These are phyloP conservation scores for Drosophila ananassae DNA, from an alignment of 1,140 invertebrate genomes.

Conservation along the genomic window DNA sequence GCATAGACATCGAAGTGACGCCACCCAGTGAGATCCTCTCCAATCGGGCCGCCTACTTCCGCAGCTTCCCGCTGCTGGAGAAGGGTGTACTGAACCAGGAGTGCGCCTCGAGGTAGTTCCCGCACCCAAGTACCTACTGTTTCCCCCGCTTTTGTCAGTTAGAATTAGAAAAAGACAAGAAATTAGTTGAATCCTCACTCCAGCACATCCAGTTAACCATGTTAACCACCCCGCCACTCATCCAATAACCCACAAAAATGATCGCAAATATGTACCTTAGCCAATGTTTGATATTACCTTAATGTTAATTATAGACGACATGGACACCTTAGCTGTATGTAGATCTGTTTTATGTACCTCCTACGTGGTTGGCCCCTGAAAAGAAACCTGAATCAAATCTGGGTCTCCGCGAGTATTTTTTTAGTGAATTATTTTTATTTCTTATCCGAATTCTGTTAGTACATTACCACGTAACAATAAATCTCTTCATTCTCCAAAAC, in stretches of 20 bases:
- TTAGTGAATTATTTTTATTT: constrained; percentile 25
- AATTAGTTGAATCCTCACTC: not conserved
- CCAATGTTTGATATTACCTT: constrained; percentile 47
- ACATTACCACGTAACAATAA: constrained; percentile 47
- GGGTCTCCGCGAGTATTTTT: constrained; percentile 7
- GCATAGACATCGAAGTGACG: constrained; percentile 91
- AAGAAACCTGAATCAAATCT: constrained; percentile 6
- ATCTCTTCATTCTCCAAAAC: constrained; percentile 44
- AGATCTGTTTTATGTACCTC: constrained; percentile 18
- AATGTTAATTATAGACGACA: constrained; percentile 39
- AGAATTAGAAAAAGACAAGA: not conserved
- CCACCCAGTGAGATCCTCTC: constrained; percentile 90
- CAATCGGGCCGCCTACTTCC: constrained; percentile 89
- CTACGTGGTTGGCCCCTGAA: not conserved
- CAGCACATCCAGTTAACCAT: constrained; percentile 22
- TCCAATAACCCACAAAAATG: constrained; percentile 32
- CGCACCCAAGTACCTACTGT: constrained; percentile 3
- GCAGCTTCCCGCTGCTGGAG: constrained; percentile 93
- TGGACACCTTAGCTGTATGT: constrained; percentile 25
- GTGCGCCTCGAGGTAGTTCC: constrained; percentile 86
- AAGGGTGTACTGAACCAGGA: constrained; percentile 91
- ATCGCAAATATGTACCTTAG: constrained; percentile 28
- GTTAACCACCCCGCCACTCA: constrained; percentile 42
- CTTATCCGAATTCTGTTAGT: constrained; percentile 15
- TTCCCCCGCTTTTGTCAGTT: not conserved